Evolutionary conservation across 1,140 invertebrate species (phyloP), one percentile per base, ranked within the genome.

Genomic region (Lucilia sericata): DNA sequence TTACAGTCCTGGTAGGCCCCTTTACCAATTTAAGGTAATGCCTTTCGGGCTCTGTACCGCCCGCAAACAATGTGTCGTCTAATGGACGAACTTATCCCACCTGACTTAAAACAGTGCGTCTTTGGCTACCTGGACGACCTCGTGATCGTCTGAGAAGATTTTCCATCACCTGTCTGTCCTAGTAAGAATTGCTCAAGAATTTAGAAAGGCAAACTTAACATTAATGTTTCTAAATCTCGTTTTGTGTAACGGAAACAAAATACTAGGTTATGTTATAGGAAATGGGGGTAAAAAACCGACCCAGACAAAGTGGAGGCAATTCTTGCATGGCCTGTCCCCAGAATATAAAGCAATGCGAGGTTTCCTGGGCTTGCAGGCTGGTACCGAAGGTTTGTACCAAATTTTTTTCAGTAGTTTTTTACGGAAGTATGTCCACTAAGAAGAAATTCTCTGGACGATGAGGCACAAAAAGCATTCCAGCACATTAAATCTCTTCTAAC

Each of bases 1-100:
- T 92, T 85, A 86, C 85, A 4, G 87, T 91, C 87, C 86, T 34
- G 88, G 88, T 36, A 85, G 88, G 60, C 88, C 88, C 3, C 83
- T 91, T 12, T 92, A 85, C 83, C 85, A 89, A 30, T 85, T 85
- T 36, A 55, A 14, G 4, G 84, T 42, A n/a, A 85, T 85, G 84
- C 84, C 84, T 8, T 85, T 85, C 30, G 84, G 51, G 91, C 89
- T 85, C 5, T 83, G 82, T 74, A 85, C 83, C 60, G 82, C 75
- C 65, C 84, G n/a, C 74, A 74, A 80, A 83, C 82, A 2, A 84
- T 85, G 81, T 74, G 70, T 19, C 76, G 84, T 21, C 65, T 84
- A 14, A 84, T 84, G 76, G 81, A 82, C 78, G 87, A 82, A 9
- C 86, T 88, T 1, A 87, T 92, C 84, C 89, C 91, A 3, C 90